Evolutionary conservation across 1,140 invertebrate species (phyloP).

Genomic region (Trichoplusia ni): DNA sequence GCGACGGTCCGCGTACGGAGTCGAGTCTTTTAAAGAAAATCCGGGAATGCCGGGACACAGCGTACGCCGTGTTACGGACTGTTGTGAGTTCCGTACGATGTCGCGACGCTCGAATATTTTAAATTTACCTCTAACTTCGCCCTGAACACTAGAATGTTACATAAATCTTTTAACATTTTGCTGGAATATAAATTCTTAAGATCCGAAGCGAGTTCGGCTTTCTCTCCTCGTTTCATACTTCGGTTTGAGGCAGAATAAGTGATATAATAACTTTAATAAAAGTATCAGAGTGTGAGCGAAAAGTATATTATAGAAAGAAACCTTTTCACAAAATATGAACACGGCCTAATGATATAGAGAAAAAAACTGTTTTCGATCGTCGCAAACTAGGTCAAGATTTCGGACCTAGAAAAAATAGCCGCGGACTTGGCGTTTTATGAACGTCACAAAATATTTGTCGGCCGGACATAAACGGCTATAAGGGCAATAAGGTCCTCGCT

Average conservation of each 20-base stretch:
- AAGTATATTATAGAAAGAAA: slow-evolving; percentile 18
- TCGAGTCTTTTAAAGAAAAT: slow-evolving; percentile 13
- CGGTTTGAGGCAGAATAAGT: not conserved
- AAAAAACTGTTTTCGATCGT: slow-evolving; percentile 15
- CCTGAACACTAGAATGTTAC: not conserved
- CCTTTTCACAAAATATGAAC: slow-evolving; percentile 3
- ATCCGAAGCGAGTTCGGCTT: not conserved
- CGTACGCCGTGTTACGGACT: not conserved
- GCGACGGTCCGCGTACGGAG: not conserved
- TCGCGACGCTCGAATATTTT: not conserved
- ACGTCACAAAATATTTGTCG: slow-evolving; percentile 7
- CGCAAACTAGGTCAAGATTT: slow-evolving; percentile 9
- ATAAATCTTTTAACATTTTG: not conserved
- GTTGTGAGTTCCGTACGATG: not conserved
- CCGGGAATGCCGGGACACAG: not conserved
- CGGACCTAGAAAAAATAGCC: not conserved
- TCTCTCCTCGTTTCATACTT: not conserved
- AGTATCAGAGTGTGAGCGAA: not conserved
- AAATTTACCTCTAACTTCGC: not conserved
- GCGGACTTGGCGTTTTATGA: slow-evolving; percentile 5
- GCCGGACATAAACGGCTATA: not conserved
- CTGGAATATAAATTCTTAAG: not conserved
- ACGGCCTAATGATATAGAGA: slow-evolving; percentile 7
- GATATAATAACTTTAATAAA: not conserved
- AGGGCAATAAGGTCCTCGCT: not conserved